A percentile compares a stretch with the other conserved stretches of the same genome.
Conservation (phyloP, 2,888 invertebrate genomes). For the Clistopyga incitator region DNA sequence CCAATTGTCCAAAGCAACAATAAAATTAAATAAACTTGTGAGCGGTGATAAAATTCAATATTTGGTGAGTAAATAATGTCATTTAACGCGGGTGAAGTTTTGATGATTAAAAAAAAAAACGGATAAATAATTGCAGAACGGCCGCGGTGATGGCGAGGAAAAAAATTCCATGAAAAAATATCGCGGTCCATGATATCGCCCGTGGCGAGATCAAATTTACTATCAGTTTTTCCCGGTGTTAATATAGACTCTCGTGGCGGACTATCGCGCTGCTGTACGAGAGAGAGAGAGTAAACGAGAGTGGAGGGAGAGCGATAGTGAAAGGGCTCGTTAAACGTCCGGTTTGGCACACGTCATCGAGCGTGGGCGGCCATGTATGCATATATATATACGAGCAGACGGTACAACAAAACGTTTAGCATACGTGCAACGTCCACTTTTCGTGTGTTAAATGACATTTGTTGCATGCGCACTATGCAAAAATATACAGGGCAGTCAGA, state of each 20-base stretch:
- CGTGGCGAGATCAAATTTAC: neutral
- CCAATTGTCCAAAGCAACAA: no score
- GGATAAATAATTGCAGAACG: neutral
- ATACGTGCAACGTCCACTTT: neutral
- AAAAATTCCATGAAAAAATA: neutral
- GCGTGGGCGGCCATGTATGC: constrained; percentile 35
- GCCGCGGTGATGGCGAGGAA: neutral
- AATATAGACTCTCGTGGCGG: neutral
- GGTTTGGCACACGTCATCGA: constrained; percentile 58
- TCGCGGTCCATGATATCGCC: neutral
- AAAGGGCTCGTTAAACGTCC: constrained; percentile 55
- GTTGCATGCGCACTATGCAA: neutral
- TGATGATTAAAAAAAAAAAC: neutral
- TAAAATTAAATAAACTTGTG: neutral
- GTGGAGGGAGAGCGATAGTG: neutral
- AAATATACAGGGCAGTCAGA: neutral
- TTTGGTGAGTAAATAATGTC: neutral
- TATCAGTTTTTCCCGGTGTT: neutral
- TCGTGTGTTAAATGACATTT: constrained; percentile 2
- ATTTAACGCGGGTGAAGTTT: neutral
- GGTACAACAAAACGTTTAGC: constrained; percentile 32
- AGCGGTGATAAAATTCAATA: neutral
- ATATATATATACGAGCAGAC: constrained; percentile 18
- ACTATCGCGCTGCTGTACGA: neutral
- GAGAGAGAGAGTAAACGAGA: constrained; percentile 10